phyloP scores from a whole-genome alignment of 1,140 invertebrate species.

The Zaprionus ghesquierei region DNA sequence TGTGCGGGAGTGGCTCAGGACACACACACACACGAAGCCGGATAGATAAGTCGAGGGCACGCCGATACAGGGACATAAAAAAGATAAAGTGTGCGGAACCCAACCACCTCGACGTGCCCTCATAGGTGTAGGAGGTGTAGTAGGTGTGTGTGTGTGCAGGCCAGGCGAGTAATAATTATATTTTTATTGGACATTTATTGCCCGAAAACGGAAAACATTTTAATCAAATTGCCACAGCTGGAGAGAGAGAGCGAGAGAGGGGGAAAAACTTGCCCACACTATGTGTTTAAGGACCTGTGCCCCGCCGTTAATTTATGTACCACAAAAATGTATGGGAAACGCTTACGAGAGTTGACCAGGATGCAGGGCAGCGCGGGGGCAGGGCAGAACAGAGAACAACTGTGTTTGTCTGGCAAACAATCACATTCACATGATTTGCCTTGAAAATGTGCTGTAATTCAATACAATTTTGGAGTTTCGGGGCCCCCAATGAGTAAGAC shows the following conservation, averaged over 20 bases:
- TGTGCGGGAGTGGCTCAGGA: conserved; percentile 72
- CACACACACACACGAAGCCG: conserved; percentile 36
- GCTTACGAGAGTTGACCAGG: no score
- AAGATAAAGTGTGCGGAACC: conserved; percentile 65
- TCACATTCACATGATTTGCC: conserved; percentile 24
- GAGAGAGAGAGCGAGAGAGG: neutral
- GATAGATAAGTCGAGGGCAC: conserved; percentile 43
- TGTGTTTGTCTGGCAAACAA: conserved; percentile 56
- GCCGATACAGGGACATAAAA: conserved; percentile 53
- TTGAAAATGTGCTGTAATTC: conserved; percentile 61
- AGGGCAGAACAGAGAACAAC: conserved; percentile 29
- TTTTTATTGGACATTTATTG: conserved; percentile 82
- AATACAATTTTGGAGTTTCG: conserved; percentile 41
- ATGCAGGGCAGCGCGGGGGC: neutral
- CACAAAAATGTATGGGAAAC: conserved; percentile 29
- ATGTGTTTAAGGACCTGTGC: conserved; percentile 29
- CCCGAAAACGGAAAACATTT: conserved; percentile 64
- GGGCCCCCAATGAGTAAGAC: conserved; percentile 58
- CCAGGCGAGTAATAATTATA: conserved; percentile 77
- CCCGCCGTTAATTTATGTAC: conserved; percentile 58
- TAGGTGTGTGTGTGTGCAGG: conserved; percentile 65
- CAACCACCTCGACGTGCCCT: neutral
- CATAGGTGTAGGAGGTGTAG: neutral
- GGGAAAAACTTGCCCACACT: conserved; percentile 37
- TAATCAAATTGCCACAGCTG: conserved; percentile 63